Evolutionary conservation across 2,797 vertebrate species (phyloP).

Genomic region (Anguilla pacifica): DNA sequence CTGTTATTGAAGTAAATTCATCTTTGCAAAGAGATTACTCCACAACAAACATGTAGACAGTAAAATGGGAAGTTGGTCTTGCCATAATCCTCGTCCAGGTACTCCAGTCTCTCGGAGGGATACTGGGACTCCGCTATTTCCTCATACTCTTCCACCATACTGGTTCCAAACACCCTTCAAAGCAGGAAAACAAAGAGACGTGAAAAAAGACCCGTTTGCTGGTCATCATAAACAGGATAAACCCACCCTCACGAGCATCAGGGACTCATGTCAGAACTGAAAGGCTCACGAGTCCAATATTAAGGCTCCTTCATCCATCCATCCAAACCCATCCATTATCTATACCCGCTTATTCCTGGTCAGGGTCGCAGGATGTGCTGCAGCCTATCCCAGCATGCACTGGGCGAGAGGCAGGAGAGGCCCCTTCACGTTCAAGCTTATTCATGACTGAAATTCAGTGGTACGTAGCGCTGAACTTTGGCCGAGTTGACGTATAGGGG

Average conservation of each 20-base stretch:
- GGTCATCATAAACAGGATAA: background rate
- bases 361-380: too few species aligned
- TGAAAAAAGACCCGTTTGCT: background rate
- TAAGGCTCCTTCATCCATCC: background rate
- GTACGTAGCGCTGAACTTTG: background rate
- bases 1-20: background rate
- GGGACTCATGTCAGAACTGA: background rate
- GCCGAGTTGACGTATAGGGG: background rate
- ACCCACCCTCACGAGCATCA: background rate
- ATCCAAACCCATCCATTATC: too few species aligned
- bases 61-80: slow-evolving; percentile 45
- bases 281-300: background rate
- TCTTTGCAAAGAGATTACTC: too few species aligned
- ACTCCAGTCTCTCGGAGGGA: slow-evolving; percentile 89
- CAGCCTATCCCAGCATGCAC: too few species aligned
- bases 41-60: background rate
- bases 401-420: too few species aligned
- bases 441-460: background rate
- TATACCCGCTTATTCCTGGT: too few species aligned
- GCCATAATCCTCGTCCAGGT: slow-evolving; percentile 96
- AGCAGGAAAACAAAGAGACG: slow-evolving; percentile 5
- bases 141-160: slow-evolving; percentile 99
- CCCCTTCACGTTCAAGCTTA: background rate
- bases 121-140: slow-evolving; percentile 97
- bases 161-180: slow-evolving; percentile 93